These are phyloP conservation scores for Neoitamus cyanurus DNA, from an alignment of 2,888 invertebrate genomes.

Conservation along the genomic window DNA sequence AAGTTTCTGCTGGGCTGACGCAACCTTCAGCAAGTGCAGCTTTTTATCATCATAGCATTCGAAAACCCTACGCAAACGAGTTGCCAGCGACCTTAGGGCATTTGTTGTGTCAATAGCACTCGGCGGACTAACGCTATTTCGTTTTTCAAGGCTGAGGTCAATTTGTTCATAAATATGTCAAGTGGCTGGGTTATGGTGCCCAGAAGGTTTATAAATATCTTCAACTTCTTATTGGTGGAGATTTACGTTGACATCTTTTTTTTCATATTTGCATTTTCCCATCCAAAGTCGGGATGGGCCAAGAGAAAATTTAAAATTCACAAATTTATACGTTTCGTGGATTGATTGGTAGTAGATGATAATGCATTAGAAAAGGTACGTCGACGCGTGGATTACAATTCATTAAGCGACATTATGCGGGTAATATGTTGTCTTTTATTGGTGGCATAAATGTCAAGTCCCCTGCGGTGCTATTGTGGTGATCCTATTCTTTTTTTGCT, in stretches of 20 bases:
- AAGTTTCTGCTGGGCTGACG: not conserved
- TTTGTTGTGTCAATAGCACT: not conserved
- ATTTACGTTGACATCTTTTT: not conserved
- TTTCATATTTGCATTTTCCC: not conserved
- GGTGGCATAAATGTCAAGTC: no score
- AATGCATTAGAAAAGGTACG: not conserved
- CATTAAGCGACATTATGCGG: not conserved
- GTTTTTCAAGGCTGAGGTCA: not conserved
- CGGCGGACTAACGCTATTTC: not conserved
- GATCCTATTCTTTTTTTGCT: no score
- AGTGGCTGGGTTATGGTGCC: not conserved
- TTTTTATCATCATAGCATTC: not conserved
- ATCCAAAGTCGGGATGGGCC: not conserved
- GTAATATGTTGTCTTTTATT: no score
- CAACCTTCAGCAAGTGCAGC: not conserved
- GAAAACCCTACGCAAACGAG: not conserved
- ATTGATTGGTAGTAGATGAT: not conserved
- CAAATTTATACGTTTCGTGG: not conserved
- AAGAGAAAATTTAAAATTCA: not conserved
- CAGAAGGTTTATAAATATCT: not conserved
- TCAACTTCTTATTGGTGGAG: not conserved
- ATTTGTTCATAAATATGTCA: not conserved
- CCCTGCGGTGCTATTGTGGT: no score
- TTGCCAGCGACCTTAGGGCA: not conserved
- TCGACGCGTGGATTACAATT: not conserved